Evolutionary conservation across 2,797 vertebrate genomes (phyloP).

Genomic region (Gorsachius magnificus): DNA sequence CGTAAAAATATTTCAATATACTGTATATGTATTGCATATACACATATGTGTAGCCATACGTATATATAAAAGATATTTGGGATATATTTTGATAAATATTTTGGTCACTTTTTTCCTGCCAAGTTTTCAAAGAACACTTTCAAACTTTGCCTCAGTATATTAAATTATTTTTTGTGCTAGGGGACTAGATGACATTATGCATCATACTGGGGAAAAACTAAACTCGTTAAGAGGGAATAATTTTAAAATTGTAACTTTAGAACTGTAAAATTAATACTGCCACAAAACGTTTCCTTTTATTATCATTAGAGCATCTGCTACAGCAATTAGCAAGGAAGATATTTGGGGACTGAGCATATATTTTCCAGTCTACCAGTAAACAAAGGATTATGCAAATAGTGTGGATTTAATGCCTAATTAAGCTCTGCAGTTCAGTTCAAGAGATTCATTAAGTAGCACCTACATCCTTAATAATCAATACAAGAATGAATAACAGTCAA

Average conservation of each 20-base stretch:
- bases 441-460: slow-evolving; percentile 37
- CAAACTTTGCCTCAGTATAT: not conserved
- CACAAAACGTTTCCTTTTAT: slow-evolving; percentile 49
- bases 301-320: slow-evolving; percentile 62
- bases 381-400: slow-evolving; percentile 68
- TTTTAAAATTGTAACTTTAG: slow-evolving; percentile 52
- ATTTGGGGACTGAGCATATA: slow-evolving; percentile 45
- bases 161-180: not conserved
- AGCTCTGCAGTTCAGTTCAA: slow-evolving; percentile 47
- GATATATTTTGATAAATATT: slow-evolving; percentile 12
- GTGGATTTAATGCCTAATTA: slow-evolving; percentile 67
- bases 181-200: slow-evolving; percentile 9
- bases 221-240: not conserved
- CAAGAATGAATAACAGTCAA: not conserved
- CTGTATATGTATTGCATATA: not conserved
- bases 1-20: not conserved
- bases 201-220: not conserved
- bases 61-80: not conserved
- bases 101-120: slow-evolving; percentile 32
- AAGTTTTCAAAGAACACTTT: slow-evolving; percentile 37
- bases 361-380: slow-evolving; percentile 66
- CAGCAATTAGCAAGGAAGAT: slow-evolving; percentile 58
- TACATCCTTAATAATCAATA: slow-evolving; percentile 38
- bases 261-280: slow-evolving; percentile 53
- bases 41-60: not conserved